phyloP scores from a whole-genome alignment of 2,113 vertebrate species.

The Carassius gibelio region DNA sequence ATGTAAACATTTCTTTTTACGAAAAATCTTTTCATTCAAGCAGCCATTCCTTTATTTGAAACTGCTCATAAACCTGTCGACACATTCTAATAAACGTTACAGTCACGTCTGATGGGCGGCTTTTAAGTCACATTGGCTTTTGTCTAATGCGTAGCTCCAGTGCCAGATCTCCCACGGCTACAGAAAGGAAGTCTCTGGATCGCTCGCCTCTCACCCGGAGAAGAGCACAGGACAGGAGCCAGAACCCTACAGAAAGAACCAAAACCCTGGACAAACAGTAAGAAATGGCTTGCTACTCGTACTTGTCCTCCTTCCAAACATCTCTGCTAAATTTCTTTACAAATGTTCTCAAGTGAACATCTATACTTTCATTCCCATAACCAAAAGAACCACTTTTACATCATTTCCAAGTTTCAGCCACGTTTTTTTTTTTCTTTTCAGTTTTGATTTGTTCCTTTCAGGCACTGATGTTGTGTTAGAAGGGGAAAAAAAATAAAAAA shows the following conservation, averaged over 20 bases:
- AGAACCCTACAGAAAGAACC: constrained; percentile 39
- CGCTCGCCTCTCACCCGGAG: constrained; percentile 84
- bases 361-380: neutral
- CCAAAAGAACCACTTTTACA: neutral
- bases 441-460: neutral
- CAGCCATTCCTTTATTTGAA: neutral
- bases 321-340: neutral
- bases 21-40: neutral
- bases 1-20: neutral
- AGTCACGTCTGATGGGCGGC: neutral
- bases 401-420: neutral
- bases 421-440: neutral
- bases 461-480: neutral
- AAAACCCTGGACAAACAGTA: constrained; percentile 49
- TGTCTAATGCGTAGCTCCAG: constrained; percentile 79
- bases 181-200: constrained; percentile 68
- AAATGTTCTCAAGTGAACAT: neutral
- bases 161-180: constrained; percentile 86
- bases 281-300: neutral
- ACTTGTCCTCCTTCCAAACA: neutral
- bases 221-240: constrained; percentile 63
- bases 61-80: neutral
- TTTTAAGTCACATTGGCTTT: neutral
- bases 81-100: neutral
- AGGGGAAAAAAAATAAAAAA: neutral